These are phyloP conservation scores for Cheiracanthium punctorium DNA, from an alignment of 2,888 invertebrate species.

Conservation along the genomic window DNA sequence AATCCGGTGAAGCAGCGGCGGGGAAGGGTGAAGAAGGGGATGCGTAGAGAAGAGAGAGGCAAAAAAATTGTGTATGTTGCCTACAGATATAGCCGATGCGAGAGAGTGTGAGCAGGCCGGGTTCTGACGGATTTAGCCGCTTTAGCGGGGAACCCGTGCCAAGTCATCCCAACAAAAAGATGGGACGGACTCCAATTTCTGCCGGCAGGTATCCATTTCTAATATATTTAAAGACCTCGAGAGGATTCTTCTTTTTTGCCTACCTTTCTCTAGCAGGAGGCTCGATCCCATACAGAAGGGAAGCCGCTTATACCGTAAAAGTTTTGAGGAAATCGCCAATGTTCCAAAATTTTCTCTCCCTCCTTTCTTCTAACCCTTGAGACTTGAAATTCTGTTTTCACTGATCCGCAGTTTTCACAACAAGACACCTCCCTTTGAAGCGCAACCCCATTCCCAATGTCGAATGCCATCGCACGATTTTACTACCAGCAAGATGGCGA, in stretches of 20 bases:
- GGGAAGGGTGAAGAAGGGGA: neutral
- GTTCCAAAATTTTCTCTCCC: no score
- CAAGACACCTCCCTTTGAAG: no score
- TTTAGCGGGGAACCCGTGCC: constrained; percentile 51
- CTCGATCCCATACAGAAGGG: no score
- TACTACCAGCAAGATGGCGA: no score
- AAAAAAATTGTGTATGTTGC: constrained; percentile 31
- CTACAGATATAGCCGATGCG: constrained; percentile 54
- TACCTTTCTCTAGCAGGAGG: neutral
- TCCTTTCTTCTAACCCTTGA: no score
- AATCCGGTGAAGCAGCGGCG: neutral
- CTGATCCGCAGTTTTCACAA: no score
- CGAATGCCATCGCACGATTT: no score
- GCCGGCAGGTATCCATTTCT: constrained; percentile 64
- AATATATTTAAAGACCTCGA: constrained; percentile 60
- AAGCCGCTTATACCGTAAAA: no score
- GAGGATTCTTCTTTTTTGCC: neutral
- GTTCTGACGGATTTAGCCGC: constrained; percentile 54
- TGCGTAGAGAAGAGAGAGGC: neutral
- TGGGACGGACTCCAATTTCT: constrained; percentile 66
- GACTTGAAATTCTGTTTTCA: no score
- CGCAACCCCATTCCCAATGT: no score
- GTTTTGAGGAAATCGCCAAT: no score
- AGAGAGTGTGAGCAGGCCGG: neutral
- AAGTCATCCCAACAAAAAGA: constrained; percentile 47